Percentiles rank a stretch among this genome's conserved stretches.
Conservation (phyloP, 2,113 vertebrate species). For the Corythaeola cristata region DNA sequence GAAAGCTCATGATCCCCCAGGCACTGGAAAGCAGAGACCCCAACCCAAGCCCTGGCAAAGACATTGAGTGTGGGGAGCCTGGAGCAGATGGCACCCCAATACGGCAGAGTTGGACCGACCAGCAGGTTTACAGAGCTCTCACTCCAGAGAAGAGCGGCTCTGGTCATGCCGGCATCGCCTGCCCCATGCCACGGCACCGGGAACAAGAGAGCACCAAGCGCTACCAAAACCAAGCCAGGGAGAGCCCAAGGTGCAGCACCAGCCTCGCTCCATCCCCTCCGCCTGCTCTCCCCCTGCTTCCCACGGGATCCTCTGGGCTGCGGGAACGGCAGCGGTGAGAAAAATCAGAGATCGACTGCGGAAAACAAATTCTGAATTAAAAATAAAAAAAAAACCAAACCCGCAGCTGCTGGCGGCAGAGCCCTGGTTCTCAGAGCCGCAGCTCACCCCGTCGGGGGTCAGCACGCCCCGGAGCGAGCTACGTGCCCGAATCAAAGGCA, state of each 20-base stretch:
- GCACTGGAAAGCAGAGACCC: neutral
- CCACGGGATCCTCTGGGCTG: neutral
- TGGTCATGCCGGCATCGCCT: neutral
- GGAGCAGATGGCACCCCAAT: neutral
- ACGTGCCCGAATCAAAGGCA: constrained; percentile 29
- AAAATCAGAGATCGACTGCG: neutral
- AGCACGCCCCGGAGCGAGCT: neutral
- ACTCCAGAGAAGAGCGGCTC: rapidly evolving
- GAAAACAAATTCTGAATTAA: neutral
- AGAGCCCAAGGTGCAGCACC: neutral
- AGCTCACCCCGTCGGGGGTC: neutral
- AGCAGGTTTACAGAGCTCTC: rapidly evolving
- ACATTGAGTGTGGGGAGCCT: neutral
- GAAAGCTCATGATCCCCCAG: neutral
- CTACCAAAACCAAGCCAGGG: neutral
- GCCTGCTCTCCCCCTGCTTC: neutral
- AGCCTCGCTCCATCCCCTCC: neutral
- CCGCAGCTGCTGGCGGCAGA: constrained; percentile 5
- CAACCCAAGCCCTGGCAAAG: neutral
- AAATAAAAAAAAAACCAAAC: neutral
- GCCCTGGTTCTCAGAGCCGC: neutral
- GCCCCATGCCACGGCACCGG: neutral
- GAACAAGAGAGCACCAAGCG: neutral
- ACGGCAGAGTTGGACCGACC: rapidly evolving
- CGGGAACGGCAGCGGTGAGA: neutral